Percentiles rank a stretch among this genome's conserved stretches.
Evolutionary conservation across 2,888 invertebrate species (phyloP).

Genomic region (Tricholauxania praeusta): DNA sequence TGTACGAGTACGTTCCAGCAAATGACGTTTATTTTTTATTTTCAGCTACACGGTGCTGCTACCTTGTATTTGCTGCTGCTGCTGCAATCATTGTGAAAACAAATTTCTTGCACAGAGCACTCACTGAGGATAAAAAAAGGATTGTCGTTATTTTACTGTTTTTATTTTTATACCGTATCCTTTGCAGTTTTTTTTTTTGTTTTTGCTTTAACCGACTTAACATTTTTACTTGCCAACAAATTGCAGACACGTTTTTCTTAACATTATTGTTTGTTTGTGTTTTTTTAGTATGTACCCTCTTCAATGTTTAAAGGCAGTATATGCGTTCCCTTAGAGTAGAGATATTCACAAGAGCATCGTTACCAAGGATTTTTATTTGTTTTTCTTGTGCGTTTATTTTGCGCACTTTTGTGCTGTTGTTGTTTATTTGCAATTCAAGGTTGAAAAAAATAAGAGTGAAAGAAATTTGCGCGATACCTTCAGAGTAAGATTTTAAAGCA

Average conservation of each 20-base stretch:
- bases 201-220: background rate
- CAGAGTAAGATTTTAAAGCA: too few relatives aligned
- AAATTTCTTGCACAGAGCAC: constrained; percentile 25
- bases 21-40: background rate
- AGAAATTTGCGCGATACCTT: too few relatives aligned
- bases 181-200: background rate
- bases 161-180: too few relatives aligned
- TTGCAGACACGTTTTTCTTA: constrained; percentile 14
- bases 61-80: background rate
- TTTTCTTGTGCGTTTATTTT: background rate
- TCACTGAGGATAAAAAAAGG: too few relatives aligned
- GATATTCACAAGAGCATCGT: background rate
- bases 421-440: background rate
- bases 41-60: background rate
- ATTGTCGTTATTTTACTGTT: too few relatives aligned
- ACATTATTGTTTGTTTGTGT: constrained; percentile 3
- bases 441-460: too few relatives aligned
- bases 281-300: background rate
- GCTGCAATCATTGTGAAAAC: background rate
- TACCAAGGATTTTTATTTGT: background rate
- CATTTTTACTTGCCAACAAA: background rate
- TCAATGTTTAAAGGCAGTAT: too few relatives aligned
- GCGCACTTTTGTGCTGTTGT: background rate
- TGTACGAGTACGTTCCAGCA: too few relatives aligned
- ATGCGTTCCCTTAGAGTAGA: too few relatives aligned